Base-by-base conservation (phyloP, 2,113 vertebrate species). In the Psephotus haematonotus region DNA sequence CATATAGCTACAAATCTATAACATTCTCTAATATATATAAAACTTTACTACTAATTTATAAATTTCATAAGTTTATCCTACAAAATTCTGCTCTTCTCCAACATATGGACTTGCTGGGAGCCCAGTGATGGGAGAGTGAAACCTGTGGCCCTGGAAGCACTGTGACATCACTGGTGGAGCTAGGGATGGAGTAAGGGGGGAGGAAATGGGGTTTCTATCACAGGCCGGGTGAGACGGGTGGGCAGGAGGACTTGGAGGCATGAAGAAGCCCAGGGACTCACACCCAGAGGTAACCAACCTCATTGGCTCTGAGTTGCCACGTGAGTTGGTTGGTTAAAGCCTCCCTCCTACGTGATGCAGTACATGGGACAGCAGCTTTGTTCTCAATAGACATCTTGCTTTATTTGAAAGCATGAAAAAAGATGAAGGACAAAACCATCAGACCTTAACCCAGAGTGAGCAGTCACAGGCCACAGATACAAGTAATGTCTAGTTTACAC, bases 401-500 rank as follows among this genome's bases (percentile, higher is more conserved):
- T 49, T 55, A 5, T 31, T 65, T 80, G 23, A 55, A 55, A 67
- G 35, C 52, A 29, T 23, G 14, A 27, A 17, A 33, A 60, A 19
- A 23, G 44, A 17, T 27, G 28, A 13, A 46, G 44, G 25, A 22
- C 13, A 29, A 44, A 57, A 41, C 17, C 22, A 9, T 62, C 55
- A 37, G 37, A 15, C 27, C 4, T 33, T 33, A 47, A 41, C 43
- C 28, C 50, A 47, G 35, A 23, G 46, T 5, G n/a, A 70, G 25
- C 17, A 2, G 1, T 20, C 22, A 35, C 47, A 29, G 13, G 2
- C 37, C 35, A 3, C 12, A 24, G 22, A 12, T 9, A 13, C 31
- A 0, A 39, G 14, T 5, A 41, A 9, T 0, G 1, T 19, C 33
- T 49, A 1, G 2, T 8, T 22, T 24, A 9, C 13, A 1, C 33